These are phyloP conservation scores for Xenopus petersii DNA, from an alignment of 2,797 vertebrate genomes.

Conservation along the genomic window DNA sequence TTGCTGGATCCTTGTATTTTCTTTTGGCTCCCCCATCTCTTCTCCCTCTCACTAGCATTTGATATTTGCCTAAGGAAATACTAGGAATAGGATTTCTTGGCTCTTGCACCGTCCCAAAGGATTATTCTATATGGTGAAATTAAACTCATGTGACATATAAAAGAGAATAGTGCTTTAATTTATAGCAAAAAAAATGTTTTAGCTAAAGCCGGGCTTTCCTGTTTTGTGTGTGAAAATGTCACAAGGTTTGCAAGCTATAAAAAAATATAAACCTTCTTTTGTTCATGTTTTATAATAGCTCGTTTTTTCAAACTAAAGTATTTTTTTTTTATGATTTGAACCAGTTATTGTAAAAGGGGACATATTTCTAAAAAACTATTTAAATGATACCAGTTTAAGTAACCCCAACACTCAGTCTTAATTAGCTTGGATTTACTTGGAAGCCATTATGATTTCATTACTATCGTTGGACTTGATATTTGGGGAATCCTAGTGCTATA, in stretches of 20 bases:
- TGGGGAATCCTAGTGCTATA: too few species aligned
- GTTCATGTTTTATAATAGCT: conserved; percentile 40
- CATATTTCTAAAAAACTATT: too few species aligned
- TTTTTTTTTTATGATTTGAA: conserved; percentile 3
- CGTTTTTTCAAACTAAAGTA: too few species aligned
- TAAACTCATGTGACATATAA: conserved; percentile 65
- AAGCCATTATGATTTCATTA: too few species aligned
- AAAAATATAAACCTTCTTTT: conserved; percentile 53
- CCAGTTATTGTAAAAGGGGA: too few species aligned
- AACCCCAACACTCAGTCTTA: too few species aligned
- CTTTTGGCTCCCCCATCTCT: conserved; percentile 55
- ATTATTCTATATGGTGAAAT: conserved; percentile 63
- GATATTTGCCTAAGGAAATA: conserved; percentile 63
- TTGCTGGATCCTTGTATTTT: conserved; percentile 56
- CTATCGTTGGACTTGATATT: too few species aligned
- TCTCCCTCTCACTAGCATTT: conserved; percentile 55
- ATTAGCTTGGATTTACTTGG: too few species aligned
- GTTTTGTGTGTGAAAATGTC: conserved; percentile 58
- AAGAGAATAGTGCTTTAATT: conserved; percentile 58
- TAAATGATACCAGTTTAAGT: too few species aligned
- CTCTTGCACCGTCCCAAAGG: conserved; percentile 52
- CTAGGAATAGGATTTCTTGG: conserved; percentile 60
- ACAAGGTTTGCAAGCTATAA: conserved; percentile 48
- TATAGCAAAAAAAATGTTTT: conserved; percentile 58
- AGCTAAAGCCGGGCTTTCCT: conserved; percentile 61